Conservation (phyloP, 2,797 vertebrate genomes). For the Phalloptychus januarius region DNA sequence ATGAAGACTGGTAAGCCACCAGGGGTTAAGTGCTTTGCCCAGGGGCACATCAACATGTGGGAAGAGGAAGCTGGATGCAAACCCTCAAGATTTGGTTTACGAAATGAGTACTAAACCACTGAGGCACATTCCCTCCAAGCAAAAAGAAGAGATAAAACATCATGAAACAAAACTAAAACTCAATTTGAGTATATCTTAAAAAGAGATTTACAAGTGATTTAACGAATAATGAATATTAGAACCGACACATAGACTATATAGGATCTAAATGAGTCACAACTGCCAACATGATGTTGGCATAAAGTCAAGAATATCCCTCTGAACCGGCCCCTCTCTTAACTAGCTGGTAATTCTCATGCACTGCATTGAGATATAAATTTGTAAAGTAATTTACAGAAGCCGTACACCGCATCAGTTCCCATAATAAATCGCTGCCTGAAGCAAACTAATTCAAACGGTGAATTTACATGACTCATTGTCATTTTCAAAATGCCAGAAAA, state of each 20-base stretch:
- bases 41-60: not conserved
- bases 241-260: not conserved
- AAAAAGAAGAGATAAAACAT: not conserved
- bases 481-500: not conserved
- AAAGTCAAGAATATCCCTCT: not conserved
- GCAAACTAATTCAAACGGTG: not conserved
- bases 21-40: not conserved
- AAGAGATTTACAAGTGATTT: not conserved
- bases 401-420: not conserved
- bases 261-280: not conserved
- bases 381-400: not conserved
- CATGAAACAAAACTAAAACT: not conserved
- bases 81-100: not conserved
- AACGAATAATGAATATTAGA: not conserved
- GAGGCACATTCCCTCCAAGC: not conserved
- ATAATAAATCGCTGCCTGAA: not conserved
- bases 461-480: slow-evolving; percentile 2
- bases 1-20: not conserved
- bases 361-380: not conserved
- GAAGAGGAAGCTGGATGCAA: not conserved
- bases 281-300: not conserved
- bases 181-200: not conserved
- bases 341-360: not conserved
- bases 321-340: not conserved
- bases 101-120: not conserved